Evolutionary conservation across 2,888 invertebrate species (phyloP).

Genomic region (Drosophila imparisetae): DNA sequence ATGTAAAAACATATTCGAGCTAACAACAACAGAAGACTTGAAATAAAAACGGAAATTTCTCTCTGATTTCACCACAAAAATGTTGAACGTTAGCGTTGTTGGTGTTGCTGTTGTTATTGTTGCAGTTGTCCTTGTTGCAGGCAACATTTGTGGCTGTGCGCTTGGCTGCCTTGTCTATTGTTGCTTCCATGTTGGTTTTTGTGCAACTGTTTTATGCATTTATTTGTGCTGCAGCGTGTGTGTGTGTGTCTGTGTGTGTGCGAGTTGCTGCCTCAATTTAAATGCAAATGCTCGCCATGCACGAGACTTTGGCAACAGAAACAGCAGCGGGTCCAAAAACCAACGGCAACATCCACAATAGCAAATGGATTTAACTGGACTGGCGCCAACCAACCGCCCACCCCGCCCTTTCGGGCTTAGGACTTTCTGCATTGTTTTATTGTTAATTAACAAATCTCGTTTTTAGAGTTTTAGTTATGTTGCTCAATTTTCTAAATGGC

Average conservation of each 20-base stretch:
- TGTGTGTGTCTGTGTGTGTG: conserved; percentile 14
- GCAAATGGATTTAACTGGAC: conserved; percentile 31
- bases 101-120: conserved; percentile 21
- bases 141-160: conserved; percentile 74
- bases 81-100: conserved; percentile 49
- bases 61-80: conserved; percentile 78
- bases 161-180: conserved; percentile 71
- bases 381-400: neutral
- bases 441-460: conserved; percentile 79
- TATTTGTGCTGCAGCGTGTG: conserved; percentile 8
- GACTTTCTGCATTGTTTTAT: conserved; percentile 60
- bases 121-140: conserved; percentile 60
- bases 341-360: conserved; percentile 21
- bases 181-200: conserved; percentile 69
- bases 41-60: conserved; percentile 76
- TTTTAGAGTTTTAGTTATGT: conserved; percentile 56
- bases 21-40: conserved; percentile 61
- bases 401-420: neutral
- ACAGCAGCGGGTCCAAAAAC: conserved; percentile 15
- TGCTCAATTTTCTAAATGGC: conserved; percentile 60
- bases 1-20: conserved; percentile 67
- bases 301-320: conserved; percentile 15
- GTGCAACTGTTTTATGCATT: conserved; percentile 46
- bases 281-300: conserved; percentile 68
- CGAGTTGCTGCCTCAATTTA: conserved; percentile 68